Percentiles rank a stretch among this genome's conserved stretches.
Conservation (phyloP, 2,113 vertebrate species). For the Mixornis gularis region DNA sequence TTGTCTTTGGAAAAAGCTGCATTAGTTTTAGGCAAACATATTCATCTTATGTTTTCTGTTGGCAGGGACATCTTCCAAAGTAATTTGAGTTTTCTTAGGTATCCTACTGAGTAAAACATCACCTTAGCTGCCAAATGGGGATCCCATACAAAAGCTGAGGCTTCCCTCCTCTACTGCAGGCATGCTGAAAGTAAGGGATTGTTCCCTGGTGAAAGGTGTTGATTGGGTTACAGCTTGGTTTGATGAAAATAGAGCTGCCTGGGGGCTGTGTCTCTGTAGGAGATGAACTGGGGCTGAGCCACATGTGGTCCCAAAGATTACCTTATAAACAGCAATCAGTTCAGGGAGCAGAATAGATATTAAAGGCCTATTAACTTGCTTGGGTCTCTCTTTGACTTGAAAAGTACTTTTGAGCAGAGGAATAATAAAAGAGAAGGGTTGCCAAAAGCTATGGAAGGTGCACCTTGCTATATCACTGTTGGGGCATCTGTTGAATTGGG, state of each 20-base stretch:
- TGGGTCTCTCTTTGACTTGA: slow-evolving; percentile 68
- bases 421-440: slow-evolving; percentile 67
- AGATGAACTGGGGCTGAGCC: slow-evolving; percentile 61
- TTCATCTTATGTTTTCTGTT: slow-evolving; percentile 51
- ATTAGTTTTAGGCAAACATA: slow-evolving; percentile 58
- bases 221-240: slow-evolving; percentile 75
- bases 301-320: slow-evolving; percentile 66
- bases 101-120: slow-evolving; percentile 53
- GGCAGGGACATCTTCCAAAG: slow-evolving; percentile 24
- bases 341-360: slow-evolving; percentile 52
- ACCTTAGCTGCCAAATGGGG: slow-evolving; percentile 66
- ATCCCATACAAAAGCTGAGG: slow-evolving; percentile 49
- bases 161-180: slow-evolving; percentile 20
- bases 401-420: slow-evolving; percentile 56
- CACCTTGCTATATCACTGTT: slow-evolving; percentile 27
- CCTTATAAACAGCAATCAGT: slow-evolving; percentile 68
- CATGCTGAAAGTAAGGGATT: slow-evolving; percentile 57
- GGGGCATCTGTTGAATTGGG: slow-evolving; percentile 60
- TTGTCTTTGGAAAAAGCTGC: not conserved
- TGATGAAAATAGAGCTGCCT: slow-evolving; percentile 75
- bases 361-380: slow-evolving; percentile 61
- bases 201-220: slow-evolving; percentile 54
- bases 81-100: slow-evolving; percentile 4
- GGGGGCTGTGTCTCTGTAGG: slow-evolving; percentile 71
- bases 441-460: slow-evolving; percentile 59